Base-by-base conservation (phyloP, 2,888 invertebrate genomes). In the Chironomus tentans region DNA sequence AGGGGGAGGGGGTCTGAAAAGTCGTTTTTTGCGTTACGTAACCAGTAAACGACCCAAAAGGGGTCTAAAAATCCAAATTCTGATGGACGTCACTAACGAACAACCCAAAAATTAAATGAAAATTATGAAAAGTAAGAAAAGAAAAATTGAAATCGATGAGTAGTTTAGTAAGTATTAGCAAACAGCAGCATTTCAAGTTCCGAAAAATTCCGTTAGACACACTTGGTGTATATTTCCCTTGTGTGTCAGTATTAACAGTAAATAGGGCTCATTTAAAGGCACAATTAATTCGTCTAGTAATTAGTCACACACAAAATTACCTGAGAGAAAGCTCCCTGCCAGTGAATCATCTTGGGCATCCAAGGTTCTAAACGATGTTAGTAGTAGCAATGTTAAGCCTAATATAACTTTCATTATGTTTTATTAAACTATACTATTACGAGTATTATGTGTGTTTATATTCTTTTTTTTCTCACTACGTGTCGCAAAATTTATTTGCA, bases 271-370 rank as follows among this genome's bases (percentile, higher is more conserved):
- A 56, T 68, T 12, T 28, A 5, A 28, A 6, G 28, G 28, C 28
- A 28, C 28, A 28, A 38, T 38, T 38, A 2, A 38, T 28, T 15
- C 3, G 13, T 68, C 10, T 50, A 50, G 15, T 15, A 50, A 50
- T 13, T 12, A 4, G 50, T 50, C n/a, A 24, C 4, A 38, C 1
- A 2, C 4, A 56, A 7, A 7, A 0, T 56, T 86, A 93, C 93
- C 93, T 84, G 93, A 92, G 76, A 94, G 86, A 83, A 93, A 91
- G 81, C 92, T 92, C 81, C 92, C 91, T 78, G 93, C 91, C 81
- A 93, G 86, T 71, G 92, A 92, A 80, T 93, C 93, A 82, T 92
- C 92, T 85, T 91, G 87, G 78, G 84, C 82, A 77, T 79, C 79
- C 6, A 56, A 56, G n/a, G 56, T 56, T 56, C 18, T 56, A 56